phyloP scores from a whole-genome alignment of 2,113 vertebrate species.

The Silurus asotus region DNA sequence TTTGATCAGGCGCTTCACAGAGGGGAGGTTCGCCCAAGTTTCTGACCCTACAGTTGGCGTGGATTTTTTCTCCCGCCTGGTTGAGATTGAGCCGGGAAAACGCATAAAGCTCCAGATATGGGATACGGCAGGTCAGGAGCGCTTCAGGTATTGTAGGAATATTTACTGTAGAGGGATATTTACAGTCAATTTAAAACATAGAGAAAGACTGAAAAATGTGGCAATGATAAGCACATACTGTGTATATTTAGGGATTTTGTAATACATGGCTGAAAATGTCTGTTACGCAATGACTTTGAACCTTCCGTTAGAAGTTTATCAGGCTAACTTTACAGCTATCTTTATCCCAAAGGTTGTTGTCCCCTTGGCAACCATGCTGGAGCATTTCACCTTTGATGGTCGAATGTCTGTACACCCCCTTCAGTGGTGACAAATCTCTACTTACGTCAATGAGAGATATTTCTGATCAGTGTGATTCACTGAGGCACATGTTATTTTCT shows the following conservation, averaged over 20 bases:
- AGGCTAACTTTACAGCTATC: not conserved
- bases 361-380: constrained; percentile 21
- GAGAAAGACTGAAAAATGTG: not conserved
- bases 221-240: not conserved
- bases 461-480: constrained; percentile 31
- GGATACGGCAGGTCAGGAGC: constrained; percentile 89
- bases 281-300: not conserved
- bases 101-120: constrained; percentile 92
- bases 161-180: no score
- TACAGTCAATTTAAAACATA: not conserved
- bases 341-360: constrained; percentile 34
- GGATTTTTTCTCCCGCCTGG: constrained; percentile 94
- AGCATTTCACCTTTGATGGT: constrained; percentile 17
- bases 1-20: constrained; percentile 91
- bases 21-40: constrained; percentile 90
- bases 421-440: constrained; percentile 28
- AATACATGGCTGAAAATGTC: not conserved
- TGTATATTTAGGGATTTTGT: not conserved
- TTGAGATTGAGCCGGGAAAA: constrained; percentile 93
- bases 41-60: constrained; percentile 94
- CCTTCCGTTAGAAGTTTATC: not conserved
- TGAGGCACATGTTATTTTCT: constrained; percentile 27
- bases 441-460: constrained; percentile 25
- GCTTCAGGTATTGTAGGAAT: constrained; percentile 78
- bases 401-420: not conserved